Base-by-base conservation (phyloP, 2,888 invertebrate species). In the Eustalomyia histrio region DNA sequence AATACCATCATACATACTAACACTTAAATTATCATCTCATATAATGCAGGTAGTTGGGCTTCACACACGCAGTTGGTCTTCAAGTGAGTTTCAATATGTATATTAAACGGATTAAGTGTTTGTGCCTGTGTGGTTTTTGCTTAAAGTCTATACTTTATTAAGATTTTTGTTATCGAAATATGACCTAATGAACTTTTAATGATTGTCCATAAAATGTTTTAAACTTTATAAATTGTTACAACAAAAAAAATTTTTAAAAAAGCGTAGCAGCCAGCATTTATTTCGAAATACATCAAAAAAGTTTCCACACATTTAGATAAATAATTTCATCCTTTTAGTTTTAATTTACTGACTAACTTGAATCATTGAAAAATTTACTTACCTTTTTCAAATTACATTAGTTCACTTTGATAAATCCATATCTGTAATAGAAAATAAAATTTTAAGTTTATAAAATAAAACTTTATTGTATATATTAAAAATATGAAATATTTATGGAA, bases 1-100 rank as follows among this genome's bases (percentile, higher is more conserved):
- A 33, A 58, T 57, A 12, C 47, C 33, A 67, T 73, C 17, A 61
- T 16, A 69, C 17, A 61, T 16, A 69, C 24, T 47, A 47, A 52
- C 58, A 69, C 58, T 64, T 69, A 64, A 69, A 75, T 69, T 75
- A 75, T 24, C 24, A 43, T 65, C 10, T 35, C 47, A 61, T n/a
- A 60, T 65, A 52, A 61, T 65, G 75, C 69, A 65, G 65, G 64
- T 61, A 18, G 21, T 0, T 39, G 2, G 39, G 12, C 14, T 12
- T 3, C 1, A 12, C 12, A 39, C 1, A 39, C 21, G 10, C n/a
- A 52, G 24, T 55, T 43, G 12, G 7, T 16, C 14, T 50, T 12
- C 47, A 76, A 47, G 53, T 57, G 35, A 29, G 17, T 52, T 52
- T 3, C 29, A 73, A 43, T 43, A 24, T 2, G 1, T n/a, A n/a